These are phyloP conservation scores for Enteromius fasciolatus DNA, from an alignment of 2,797 vertebrate species.

Conservation along the genomic window DNA sequence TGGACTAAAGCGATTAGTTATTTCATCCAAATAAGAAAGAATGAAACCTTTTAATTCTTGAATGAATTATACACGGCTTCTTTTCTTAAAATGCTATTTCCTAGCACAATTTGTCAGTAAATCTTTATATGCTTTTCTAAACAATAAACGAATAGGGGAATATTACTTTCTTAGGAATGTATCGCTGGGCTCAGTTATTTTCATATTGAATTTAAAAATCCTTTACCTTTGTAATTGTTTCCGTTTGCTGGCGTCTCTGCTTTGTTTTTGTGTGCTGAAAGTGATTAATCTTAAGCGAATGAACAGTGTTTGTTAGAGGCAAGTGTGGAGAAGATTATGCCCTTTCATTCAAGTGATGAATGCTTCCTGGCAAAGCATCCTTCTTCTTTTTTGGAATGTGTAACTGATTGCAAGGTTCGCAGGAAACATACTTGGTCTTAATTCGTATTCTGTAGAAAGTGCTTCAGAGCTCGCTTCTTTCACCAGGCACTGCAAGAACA, in stretches of 20 bases:
- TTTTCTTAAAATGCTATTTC: not conserved
- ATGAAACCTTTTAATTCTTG: not conserved
- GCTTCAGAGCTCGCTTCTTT: slow-evolving; percentile 11
- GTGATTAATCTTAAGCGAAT: slow-evolving; percentile 36
- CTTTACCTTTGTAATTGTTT: slow-evolving; percentile 28
- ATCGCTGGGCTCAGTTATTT: not conserved
- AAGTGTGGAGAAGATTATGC: slow-evolving; percentile 36
- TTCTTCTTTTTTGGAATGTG: slow-evolving; percentile 7
- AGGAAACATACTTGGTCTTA: slow-evolving; percentile 14
- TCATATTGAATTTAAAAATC: slow-evolving; percentile 26
- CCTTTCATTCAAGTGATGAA: slow-evolving; percentile 42
- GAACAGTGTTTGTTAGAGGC: slow-evolving; percentile 34
- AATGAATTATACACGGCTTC: not conserved
- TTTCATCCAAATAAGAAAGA: not conserved
- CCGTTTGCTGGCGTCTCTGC: not conserved
- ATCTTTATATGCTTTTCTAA: slow-evolving; percentile 15
- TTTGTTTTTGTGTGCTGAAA: not conserved
- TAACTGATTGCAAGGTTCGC: slow-evolving; percentile 18
- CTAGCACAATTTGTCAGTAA: not conserved
- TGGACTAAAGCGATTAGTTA: not conserved
- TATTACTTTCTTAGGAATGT: not conserved
- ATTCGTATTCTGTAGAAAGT: slow-evolving; percentile 33
- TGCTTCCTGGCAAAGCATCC: slow-evolving; percentile 18
- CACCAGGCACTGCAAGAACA: slow-evolving; percentile 17
- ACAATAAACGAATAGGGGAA: not conserved